Conservation (phyloP, 2,797 vertebrate genomes). For the Cephalopachus bancanus region DNA sequence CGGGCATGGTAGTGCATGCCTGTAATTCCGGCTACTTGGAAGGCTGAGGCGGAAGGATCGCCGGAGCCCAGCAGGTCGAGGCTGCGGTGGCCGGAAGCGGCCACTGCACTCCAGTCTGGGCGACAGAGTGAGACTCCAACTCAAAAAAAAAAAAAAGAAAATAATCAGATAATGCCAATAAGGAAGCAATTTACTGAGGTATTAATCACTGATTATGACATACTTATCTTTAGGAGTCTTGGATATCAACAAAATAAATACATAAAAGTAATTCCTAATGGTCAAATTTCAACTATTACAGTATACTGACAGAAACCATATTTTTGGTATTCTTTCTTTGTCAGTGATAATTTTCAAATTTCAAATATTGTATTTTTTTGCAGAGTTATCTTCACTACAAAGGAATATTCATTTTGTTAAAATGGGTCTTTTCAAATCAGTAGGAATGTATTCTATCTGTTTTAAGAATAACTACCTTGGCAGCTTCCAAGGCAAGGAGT, state of each 20-base stretch:
- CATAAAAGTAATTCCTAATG: not conserved
- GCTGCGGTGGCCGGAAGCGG: too few species aligned
- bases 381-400: not conserved
- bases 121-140: too few species aligned
- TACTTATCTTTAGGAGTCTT: not conserved
- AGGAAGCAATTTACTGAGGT: not conserved
- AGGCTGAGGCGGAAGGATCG: too few species aligned
- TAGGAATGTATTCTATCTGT: not conserved
- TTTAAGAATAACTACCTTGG: not conserved
- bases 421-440: not conserved
- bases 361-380: not conserved
- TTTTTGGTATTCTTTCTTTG: not conserved
- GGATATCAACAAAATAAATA: not conserved
- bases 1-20: too few species aligned
- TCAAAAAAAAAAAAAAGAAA: too few species aligned
- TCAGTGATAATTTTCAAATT: not conserved
- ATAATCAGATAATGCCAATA: not conserved
- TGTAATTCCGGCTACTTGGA: too few species aligned
- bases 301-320: not conserved
- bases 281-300: not conserved
- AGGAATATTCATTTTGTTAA: not conserved
- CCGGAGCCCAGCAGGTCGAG: too few species aligned
- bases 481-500: not conserved
- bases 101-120: too few species aligned
- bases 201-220: conserved; percentile 8